Base-by-base conservation (phyloP, 2,797 vertebrate species). In the Myioborus melanocephalus region DNA sequence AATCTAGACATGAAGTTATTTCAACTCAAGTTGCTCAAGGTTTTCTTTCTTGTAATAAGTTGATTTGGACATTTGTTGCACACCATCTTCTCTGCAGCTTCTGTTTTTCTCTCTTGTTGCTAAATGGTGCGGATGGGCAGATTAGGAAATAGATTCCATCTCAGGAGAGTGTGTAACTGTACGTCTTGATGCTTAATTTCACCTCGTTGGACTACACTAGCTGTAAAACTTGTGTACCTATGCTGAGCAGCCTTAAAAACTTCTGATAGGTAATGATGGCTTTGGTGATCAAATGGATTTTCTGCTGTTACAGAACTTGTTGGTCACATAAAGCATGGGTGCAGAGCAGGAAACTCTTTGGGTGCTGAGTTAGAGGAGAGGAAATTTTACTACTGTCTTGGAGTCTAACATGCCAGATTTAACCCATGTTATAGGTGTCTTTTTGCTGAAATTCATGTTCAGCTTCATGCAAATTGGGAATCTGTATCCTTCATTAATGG, bases 21-120 rank as follows among this genome's bases (percentile, higher is more conserved):
- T 90, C 87, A 88, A 63, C 82, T 91, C 57, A 80, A 55, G 68
- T 97, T 96, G 89, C 96, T 94, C 90, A 94, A 93, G 78, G 28
- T 46, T 87, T 91, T 85, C 35, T 43, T 68, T 71, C 68, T 80
- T 89, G 90, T 81, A 84, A 72, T 68, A 76, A 71, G 73, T 76
- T 37, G 75, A 56, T 90, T 89, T 90, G 68, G 88, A 73, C 80
- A 35, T 85, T 72, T 18, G 50, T 96, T 93, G 75, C 87, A 56
- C 69, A 23, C 18, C 26, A 1, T 60, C 75, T 90, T 75, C 76
- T 94, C 50, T 61, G 43, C 63, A 69, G 93, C 93, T 95, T 97
- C 95, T 85, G 66, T 82, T 96, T 96, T 93, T 75, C 68, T 75
- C 60, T 64, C 24, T 46, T 72, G 28, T 97, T 96, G 92, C 95